A percentile compares a stretch with the other conserved stretches of the same genome.
Conservation (phyloP, 2,888 invertebrate species). For the Rhopalosiphum nymphaeae region DNA sequence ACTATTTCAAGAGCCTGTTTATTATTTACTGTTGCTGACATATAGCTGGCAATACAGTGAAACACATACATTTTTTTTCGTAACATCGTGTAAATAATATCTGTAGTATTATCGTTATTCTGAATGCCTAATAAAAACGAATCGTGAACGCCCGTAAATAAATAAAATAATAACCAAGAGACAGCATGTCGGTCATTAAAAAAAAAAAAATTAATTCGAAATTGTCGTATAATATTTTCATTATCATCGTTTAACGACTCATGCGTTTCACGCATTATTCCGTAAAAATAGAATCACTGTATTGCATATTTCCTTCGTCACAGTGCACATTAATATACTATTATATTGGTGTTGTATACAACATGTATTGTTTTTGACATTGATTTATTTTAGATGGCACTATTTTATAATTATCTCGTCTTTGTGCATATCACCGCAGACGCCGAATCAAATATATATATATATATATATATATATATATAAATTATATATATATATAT, state of each 20-base stretch:
- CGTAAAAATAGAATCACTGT: slow-evolving; percentile 21
- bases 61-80: not conserved
- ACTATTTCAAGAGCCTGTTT: not conserved
- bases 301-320: slow-evolving; percentile 19
- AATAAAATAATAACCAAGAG: not conserved
- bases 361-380: slow-evolving; percentile 18
- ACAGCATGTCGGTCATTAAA: not conserved
- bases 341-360: not conserved
- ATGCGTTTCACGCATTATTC: not conserved
- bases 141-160: not conserved
- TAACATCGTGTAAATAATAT: not conserved
- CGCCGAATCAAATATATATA: not conserved
- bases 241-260: not conserved
- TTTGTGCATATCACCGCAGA: not conserved
- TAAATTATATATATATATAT: too few species aligned
- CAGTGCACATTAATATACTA: not conserved
- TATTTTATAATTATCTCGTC: not conserved
- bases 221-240: not conserved
- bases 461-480: not conserved
- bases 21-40: not conserved
- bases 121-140: not conserved
- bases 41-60: not conserved
- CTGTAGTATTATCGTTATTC: not conserved
- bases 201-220: not conserved
- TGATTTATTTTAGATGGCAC: not conserved